A percentile compares a stretch with the other conserved stretches of the same genome.
phyloP scores from a whole-genome alignment of 2,797 vertebrate genomes.

The Channa striata region DNA sequence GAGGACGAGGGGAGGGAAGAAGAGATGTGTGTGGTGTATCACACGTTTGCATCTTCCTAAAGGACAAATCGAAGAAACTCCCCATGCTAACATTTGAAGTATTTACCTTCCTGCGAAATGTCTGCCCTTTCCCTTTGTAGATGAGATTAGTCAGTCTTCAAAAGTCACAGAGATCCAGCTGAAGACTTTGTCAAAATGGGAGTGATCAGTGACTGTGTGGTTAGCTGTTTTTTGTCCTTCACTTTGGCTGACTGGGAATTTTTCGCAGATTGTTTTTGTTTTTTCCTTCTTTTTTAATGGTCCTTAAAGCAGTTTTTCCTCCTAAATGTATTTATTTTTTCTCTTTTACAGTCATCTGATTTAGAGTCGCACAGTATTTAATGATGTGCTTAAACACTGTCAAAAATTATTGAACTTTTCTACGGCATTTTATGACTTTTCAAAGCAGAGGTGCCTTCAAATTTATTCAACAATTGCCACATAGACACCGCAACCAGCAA shows the following conservation, averaged over 20 bases:
- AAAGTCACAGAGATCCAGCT: conserved; percentile 57
- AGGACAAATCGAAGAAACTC: conserved; percentile 82
- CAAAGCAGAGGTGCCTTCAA: too few species aligned
- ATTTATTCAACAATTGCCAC: too few species aligned
- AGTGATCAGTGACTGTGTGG: conserved; percentile 24
- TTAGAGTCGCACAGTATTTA: too few species aligned
- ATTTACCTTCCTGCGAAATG: conserved; percentile 82
- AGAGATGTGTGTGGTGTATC: conserved; percentile 63
- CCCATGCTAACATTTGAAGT: conserved; percentile 80
- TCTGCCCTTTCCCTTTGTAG: conserved; percentile 79
- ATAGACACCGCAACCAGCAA: too few species aligned
- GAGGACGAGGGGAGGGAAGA: conserved; percentile 28
- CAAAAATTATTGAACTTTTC: too few species aligned
- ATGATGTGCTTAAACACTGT: too few species aligned
- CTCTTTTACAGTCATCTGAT: too few species aligned
- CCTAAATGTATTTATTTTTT: too few species aligned
- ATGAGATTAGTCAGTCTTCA: conserved; percentile 66
- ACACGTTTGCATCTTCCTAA: conserved; percentile 79
- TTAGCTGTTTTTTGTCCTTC: neutral
- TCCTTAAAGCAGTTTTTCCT: too few species aligned
- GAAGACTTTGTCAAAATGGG: conserved; percentile 44
- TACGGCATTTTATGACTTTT: too few species aligned
- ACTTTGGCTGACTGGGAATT: conserved; percentile 1
- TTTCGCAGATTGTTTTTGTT: neutral
- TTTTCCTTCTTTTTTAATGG: too few species aligned